Conservation (phyloP, 2,888 invertebrate genomes). For the Boloria euphrosyne region DNA sequence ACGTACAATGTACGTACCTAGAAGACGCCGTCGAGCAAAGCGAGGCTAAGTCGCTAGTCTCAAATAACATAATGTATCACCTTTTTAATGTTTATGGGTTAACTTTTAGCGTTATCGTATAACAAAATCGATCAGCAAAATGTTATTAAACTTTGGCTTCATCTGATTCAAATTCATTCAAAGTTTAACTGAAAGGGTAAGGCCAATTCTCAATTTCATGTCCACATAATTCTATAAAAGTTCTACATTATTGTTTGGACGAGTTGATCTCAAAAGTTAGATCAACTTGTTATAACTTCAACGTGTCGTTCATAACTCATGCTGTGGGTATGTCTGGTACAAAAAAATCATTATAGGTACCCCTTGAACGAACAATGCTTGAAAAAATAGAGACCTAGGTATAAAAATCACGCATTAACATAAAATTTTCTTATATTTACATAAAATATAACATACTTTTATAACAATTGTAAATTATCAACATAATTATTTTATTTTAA, state of each 20-base stretch:
- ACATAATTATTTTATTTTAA: too few relatives aligned
- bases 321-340: constrained; percentile 7
- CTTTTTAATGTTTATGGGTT: too few relatives aligned
- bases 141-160: constrained; percentile 28
- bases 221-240: constrained; percentile 40
- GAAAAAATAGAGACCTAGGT: too few relatives aligned
- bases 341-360: not conserved
- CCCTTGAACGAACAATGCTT: too few relatives aligned
- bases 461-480: too few relatives aligned
- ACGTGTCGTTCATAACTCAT: constrained; percentile 32
- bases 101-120: constrained; percentile 21
- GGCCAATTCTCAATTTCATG: constrained; percentile 23
- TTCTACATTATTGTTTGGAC: constrained; percentile 38
- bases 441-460: too few relatives aligned
- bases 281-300: constrained; percentile 41
- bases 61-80: too few relatives aligned
- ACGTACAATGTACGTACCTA: too few relatives aligned
- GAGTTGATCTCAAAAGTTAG: constrained; percentile 37
- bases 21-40: too few relatives aligned
- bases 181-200: constrained; percentile 29
- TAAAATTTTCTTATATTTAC: too few relatives aligned
- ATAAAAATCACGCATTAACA: too few relatives aligned
- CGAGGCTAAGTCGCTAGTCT: too few relatives aligned
- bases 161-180: constrained; percentile 27
- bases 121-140: constrained; percentile 31